Evolutionary conservation across 2,113 vertebrate species (phyloP).

Genomic region (Eudyptes chrysolophus): DNA sequence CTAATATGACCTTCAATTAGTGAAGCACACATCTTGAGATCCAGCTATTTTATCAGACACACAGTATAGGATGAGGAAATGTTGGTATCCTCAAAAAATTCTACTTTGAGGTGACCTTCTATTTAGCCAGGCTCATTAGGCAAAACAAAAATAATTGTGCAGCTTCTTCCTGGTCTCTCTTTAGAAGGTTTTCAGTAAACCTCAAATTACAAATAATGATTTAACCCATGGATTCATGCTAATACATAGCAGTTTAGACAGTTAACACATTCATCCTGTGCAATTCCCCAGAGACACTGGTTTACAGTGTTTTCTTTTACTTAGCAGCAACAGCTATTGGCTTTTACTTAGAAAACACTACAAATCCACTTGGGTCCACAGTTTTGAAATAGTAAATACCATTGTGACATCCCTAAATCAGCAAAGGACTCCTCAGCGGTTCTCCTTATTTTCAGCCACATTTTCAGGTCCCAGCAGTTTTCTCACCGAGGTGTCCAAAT

Average conservation of each 20-base stretch:
- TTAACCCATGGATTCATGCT: conserved; percentile 16
- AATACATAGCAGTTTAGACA: background rate
- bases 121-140: conserved; percentile 35
- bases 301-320: background rate
- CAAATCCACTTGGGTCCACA: background rate
- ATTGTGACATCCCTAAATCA: background rate
- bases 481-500: background rate
- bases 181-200: conserved; percentile 4
- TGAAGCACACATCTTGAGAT: conserved; percentile 12
- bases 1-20: conserved; percentile 69
- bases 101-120: conserved; percentile 55
- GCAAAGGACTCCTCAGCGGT: background rate
- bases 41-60: conserved; percentile 9
- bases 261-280: background rate
- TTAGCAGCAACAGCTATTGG: background rate
- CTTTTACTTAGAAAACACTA: background rate
- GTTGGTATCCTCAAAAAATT: conserved; percentile 41
- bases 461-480: background rate
- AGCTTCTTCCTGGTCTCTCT: background rate
- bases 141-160: conserved; percentile 39
- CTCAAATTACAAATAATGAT: conserved; percentile 28
- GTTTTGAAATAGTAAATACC: background rate
- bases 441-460: background rate
- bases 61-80: background rate
- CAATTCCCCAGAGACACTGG: background rate